Percentiles rank a stretch among this genome's conserved stretches.
These are phyloP conservation scores for Dendrophyllia cribrosa DNA, from an alignment of 64 coral and sea anemone species.

Conservation along the genomic window DNA sequence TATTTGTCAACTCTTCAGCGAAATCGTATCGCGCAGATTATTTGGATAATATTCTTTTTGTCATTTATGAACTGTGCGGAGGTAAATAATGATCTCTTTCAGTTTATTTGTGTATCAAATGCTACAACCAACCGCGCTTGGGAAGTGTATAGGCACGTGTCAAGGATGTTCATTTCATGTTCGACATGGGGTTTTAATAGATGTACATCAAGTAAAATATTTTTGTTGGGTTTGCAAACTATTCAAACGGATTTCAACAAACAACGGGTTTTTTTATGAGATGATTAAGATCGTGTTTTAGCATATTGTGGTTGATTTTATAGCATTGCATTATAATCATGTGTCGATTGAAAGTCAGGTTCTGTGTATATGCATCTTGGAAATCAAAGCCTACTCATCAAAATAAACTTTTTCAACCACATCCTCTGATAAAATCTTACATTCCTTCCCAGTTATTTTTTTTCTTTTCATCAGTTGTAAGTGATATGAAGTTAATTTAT, in stretches of 20 bases:
- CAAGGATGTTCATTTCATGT: not conserved
- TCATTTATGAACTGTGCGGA: not conserved
- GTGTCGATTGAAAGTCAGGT: not conserved
- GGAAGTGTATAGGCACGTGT: not conserved
- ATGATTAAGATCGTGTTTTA: not conserved
- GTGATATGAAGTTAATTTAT: too few species aligned
- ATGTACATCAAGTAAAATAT: not conserved
- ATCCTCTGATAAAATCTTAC: too few species aligned
- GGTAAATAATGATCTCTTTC: not conserved
- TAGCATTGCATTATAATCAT: not conserved
- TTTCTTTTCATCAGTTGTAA: too few species aligned
- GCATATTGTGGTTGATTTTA: not conserved
- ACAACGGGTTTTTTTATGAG: not conserved
- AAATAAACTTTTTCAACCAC: too few species aligned
- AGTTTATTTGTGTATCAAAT: conserved; percentile 18
- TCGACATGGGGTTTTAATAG: not conserved
- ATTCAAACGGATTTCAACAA: not conserved
- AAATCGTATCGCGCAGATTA: not conserved
- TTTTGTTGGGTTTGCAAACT: not conserved
- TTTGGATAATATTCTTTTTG: conserved; percentile 3
- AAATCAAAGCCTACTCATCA: too few species aligned
- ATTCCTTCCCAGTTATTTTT: too few species aligned
- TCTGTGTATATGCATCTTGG: too few species aligned
- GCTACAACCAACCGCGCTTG: not conserved
- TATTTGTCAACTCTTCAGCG: not conserved